Conservation (phyloP, 2,888 invertebrate species). For the Drosophila mercatorum region DNA sequence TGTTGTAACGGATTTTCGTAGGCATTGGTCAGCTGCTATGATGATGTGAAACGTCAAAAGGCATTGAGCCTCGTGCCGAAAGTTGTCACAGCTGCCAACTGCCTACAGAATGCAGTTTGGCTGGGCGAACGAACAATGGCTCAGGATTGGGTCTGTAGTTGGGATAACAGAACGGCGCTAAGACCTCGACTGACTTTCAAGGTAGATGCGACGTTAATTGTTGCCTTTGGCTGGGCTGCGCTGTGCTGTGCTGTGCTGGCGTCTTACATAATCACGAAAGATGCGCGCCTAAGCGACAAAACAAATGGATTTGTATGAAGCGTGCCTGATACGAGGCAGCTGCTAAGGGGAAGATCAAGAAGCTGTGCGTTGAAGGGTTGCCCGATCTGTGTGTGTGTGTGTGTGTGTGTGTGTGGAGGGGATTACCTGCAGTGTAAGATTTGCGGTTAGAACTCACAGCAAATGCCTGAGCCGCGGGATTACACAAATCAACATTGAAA, state of each 20-base stretch:
- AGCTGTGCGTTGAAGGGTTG: constrained; percentile 62
- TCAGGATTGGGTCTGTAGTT: constrained; percentile 28
- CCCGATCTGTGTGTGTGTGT: neutral
- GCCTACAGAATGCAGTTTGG: constrained; percentile 37
- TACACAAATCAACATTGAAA: constrained; percentile 20
- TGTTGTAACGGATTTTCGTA: constrained; percentile 17
- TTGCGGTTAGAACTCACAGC: constrained; percentile 50
- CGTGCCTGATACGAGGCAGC: constrained; percentile 73
- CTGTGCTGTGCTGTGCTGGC: constrained; percentile 41
- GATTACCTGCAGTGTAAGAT: constrained; percentile 66
- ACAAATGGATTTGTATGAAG: constrained; percentile 65
- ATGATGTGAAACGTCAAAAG: constrained; percentile 44
- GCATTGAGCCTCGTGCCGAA: constrained; percentile 43
- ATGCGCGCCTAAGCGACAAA: constrained; percentile 52
- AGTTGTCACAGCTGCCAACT: constrained; percentile 69
- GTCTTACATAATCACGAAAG: constrained; percentile 67
- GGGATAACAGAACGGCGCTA: constrained; percentile 56
- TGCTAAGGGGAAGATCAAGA: constrained; percentile 50
- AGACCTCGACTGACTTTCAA: constrained; percentile 67
- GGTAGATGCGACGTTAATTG: constrained; percentile 63
- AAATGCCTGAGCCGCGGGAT: constrained; percentile 19
- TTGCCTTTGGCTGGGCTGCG: constrained; percentile 46
- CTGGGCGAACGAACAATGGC: constrained; percentile 61
- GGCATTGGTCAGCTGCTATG: constrained; percentile 60
- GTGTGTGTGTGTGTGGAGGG: constrained; percentile 10